Evolutionary conservation across 2,888 invertebrate genomes (phyloP), one percentile per base, ranked within the genome.

Genomic region (Matsumyia berberina): DNA sequence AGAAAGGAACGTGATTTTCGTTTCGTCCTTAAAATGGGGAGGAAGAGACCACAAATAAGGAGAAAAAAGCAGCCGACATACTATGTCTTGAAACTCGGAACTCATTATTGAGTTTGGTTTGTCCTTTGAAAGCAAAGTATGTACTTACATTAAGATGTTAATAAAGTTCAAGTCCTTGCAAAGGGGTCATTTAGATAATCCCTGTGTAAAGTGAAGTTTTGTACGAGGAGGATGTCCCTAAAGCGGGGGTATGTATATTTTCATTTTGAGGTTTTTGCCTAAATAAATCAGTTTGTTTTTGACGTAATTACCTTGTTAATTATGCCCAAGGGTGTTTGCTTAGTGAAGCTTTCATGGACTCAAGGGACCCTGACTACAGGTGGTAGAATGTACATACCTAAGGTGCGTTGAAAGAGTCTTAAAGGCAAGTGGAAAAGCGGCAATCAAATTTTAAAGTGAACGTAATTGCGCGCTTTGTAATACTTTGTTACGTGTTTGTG

Each of bases 61-160:
- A 12, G n/a, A 19, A 44, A 44, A 49, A 33, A 11, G 1, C 37
- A n/a, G 0, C 35, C 29, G 19, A 31, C 49, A 51, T 31, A 58
- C 12, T 51, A 49, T 64, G 37, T 55, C 17, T 15, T 51, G 24
- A 64, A 49, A 53, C 66, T 53, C 24, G 24, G 15, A 62, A 17
- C 49, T 53, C 64, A 74, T 57, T 66, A 66, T 76, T 37, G 44
- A 67, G 55, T 55, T 70, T 73, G 12, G 53, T 46, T 49, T 12
- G 73, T 39, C 62, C 62, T 79, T 79, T 83, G 62, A 78, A 64
- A 73, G 8, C 31, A 11, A 83, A 83, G 57, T 78, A 83, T 79
- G 57, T 78, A 73, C 69, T 79, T 62, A 57, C 78, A 83, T 83
- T 78, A 79, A 78, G 49, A 78, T 64, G 73, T 69, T 79, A 79